phyloP scores from a whole-genome alignment of 1,140 invertebrate genomes.

The Eciton burchellii region DNA sequence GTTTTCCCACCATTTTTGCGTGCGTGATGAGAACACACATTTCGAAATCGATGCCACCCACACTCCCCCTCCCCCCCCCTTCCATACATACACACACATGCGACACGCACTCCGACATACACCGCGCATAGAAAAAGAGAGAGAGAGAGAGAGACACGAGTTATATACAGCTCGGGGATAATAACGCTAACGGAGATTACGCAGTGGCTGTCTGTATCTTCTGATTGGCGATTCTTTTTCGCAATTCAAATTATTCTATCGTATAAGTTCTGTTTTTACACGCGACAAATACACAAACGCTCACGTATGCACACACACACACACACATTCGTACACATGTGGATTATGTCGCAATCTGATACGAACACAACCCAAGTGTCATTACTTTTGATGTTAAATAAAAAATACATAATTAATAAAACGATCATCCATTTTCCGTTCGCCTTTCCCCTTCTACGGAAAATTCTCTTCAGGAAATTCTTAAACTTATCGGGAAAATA shows the following conservation, averaged over 20 bases:
- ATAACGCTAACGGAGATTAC: slow-evolving; percentile 57
- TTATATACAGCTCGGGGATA: slow-evolving; percentile 63
- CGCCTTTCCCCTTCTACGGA: slow-evolving; percentile 34
- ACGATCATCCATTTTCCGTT: slow-evolving; percentile 55
- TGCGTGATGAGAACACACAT: no score
- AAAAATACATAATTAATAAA: slow-evolving; percentile 85
- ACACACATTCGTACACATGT: background rate
- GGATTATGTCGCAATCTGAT: slow-evolving; percentile 57
- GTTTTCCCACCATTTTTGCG: no score
- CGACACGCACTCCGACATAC: slow-evolving; percentile 40
- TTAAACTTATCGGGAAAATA: no score
- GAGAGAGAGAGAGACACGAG: slow-evolving; percentile 58
- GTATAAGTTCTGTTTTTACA: slow-evolving; percentile 83
- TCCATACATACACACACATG: slow-evolving; percentile 41
- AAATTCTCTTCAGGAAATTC: no score
- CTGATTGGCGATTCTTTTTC: slow-evolving; percentile 82
- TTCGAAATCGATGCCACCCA: no score
- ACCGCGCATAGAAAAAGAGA: slow-evolving; percentile 57
- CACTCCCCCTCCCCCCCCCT: no score
- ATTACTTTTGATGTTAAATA: slow-evolving; percentile 86
- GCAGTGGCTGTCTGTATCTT: slow-evolving; percentile 76
- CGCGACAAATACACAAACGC: no score
- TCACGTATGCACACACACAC: slow-evolving; percentile 60
- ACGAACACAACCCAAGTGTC: slow-evolving; percentile 84
- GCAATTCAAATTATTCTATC: slow-evolving; percentile 78